Evolutionary conservation across 2,113 vertebrate genomes (phyloP), one percentile per base, ranked within the genome.

Genomic region (Noctilio leporinus): DNA sequence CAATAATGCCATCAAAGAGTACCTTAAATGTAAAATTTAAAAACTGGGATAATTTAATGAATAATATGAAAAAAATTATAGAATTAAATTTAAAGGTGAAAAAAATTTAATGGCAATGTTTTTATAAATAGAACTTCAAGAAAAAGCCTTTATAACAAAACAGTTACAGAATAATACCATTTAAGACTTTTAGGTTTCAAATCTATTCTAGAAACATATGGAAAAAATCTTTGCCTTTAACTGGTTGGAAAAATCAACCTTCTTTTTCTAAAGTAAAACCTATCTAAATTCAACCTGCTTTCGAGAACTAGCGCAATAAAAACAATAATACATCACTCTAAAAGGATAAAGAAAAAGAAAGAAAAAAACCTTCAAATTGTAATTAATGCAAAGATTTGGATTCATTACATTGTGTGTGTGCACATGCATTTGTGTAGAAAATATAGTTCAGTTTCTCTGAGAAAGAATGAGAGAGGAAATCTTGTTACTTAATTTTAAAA

Each of bases 281-380:
- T 81, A 11, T 53, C 40, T 83, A 91, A 91, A 16, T 94, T 73
- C 80, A 55, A 80, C 49, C 20, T 78, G 28, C 15, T 94, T 91
- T 82, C 43, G 86, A 80, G 62, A 81, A 95, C 20, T 22, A 93
- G 64, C 40, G 59, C 78, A 89, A 87, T 87, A 83, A 95, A 95
- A 93, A 57, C 28, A 91, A 76, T 93, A 89, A 53, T 49, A 47
- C 11, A 20, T 57, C 15, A 77, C 20, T 62, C 10, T 69, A 75
- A 86, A 86, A 72, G n/a, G 26, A n/a, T 19, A 55, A 88, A 92
- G n/a, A n/a, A 84, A 83, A 30, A 72, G 4, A 30, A 57, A 91
- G 51, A 83, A 7, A 83, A 28, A 59, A 78, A 47, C 4, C 1
- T 51, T 20, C 15, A 72, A 77, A 20, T 28, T 72, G 1, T 6